Conservation (phyloP, 1,140 invertebrate species). For the Drosophila auraria region DNA sequence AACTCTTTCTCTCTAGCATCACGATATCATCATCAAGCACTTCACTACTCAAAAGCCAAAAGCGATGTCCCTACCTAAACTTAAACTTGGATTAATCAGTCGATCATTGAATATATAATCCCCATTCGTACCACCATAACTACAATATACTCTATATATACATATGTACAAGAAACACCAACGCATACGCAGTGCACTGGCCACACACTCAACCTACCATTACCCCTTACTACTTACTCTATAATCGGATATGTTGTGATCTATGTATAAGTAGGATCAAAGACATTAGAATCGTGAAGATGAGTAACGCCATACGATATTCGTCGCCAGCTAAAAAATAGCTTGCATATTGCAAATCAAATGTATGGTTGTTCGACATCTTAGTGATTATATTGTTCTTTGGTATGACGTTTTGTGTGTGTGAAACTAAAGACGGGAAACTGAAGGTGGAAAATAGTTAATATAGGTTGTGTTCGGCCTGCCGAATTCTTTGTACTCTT, state of each 20-base stretch:
- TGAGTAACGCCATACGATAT: too few species aligned
- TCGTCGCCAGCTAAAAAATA: too few species aligned
- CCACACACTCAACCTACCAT: conserved; percentile 52
- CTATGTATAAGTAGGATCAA: neutral
- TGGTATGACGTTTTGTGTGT: conserved; percentile 21
- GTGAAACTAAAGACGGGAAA: conserved; percentile 29
- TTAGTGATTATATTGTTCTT: too few species aligned
- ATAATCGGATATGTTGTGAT: conserved; percentile 27
- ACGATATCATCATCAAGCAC: conserved; percentile 38
- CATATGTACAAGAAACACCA: conserved; percentile 48
- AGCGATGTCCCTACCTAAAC: conserved; percentile 15
- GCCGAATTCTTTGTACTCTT: conserved; percentile 20
- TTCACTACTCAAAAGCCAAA: conserved; percentile 69
- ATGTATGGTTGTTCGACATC: too few species aligned
- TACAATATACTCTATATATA: conserved; percentile 39
- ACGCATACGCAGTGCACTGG: conserved; percentile 79
- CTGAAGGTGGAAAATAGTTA: neutral
- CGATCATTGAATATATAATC: conserved; percentile 40
- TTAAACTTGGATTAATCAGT: conserved; percentile 1
- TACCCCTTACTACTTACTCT: conserved; percentile 22
- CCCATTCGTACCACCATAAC: conserved; percentile 46
- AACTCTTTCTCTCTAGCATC: conserved; percentile 84
- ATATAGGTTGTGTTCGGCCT: conserved; percentile 14
- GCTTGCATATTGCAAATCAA: too few species aligned
- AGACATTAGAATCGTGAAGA: too few species aligned